Base-by-base conservation (phyloP, 2,888 invertebrate species). In the Pseudococcus jackbeardsleyi region DNA sequence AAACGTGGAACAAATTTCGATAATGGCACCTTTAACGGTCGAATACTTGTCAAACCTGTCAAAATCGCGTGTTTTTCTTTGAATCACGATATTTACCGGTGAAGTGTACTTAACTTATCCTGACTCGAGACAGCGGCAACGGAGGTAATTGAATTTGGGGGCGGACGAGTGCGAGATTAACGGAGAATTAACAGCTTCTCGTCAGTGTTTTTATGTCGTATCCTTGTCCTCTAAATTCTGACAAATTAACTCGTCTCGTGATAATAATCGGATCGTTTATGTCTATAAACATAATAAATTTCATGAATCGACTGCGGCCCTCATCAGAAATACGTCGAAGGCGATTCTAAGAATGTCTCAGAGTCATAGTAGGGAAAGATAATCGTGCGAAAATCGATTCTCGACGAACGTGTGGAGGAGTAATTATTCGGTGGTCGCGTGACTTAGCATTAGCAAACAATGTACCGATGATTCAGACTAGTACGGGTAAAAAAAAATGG, bases 191-290 rank as follows among this genome's bases (percentile, higher is more conserved):
- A 54, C 54, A 5, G 54, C 15, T 54, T 54, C 54, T 54, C 17
- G 54, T 54, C 5, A 5, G 15, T 54, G 5, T 54, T n/a, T 6
- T 59, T 9, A 9, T 59, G 59, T 59, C 59, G n/a, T 59, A 59
- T 59, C 59, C 59, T 59, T 59, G 59, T 59, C 59, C 59, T 59
- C 19, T 19, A 59, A 59, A 59, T 59, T n/a, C 19, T 59, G 59
- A 59, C 59, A 59, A 59, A n/a, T 19, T 19, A 59, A 59, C 59
- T 59, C 19, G 59, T 59, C 59, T 46, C 12, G 54, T 15, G 54
- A 54, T 54, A 54, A 17, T 54, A 54, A 54, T 54, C 54, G 17
- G 15, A 54, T 17, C 54, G 5, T 54, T 54, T 12, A 54, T 15
- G 17, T 54, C 17, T 17, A 4, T 54, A 54, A 17, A 54, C 54